Conservation (phyloP, 2,888 invertebrate species). For the Cerceris rybyensis region DNA sequence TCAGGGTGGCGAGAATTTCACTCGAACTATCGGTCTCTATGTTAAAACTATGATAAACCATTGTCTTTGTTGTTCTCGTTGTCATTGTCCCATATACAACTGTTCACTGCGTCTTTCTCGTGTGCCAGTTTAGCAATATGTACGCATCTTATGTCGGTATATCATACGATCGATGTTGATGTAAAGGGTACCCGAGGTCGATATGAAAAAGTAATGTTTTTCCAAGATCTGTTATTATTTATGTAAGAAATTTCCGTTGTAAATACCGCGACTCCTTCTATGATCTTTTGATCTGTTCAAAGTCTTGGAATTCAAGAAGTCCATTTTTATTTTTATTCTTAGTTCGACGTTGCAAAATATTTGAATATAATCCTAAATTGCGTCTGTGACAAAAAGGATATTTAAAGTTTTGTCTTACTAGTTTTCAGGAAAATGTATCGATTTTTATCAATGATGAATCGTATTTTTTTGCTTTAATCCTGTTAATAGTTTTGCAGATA, state of each 20-base stretch:
- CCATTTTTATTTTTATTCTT: too few species aligned
- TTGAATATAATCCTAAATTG: too few species aligned
- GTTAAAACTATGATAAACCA: conserved; percentile 64
- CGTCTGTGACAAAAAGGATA: too few species aligned
- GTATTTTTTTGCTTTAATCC: too few species aligned
- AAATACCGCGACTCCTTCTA: neutral
- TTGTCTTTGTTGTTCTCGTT: conserved; percentile 49
- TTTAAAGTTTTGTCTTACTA: too few species aligned
- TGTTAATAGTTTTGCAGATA: too few species aligned
- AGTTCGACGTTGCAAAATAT: too few species aligned
- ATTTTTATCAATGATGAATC: too few species aligned
- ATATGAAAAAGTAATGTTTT: conserved; percentile 25
- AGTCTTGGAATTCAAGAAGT: too few species aligned
- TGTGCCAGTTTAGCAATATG: conserved; percentile 3
- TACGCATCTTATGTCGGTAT: conserved; percentile 20
- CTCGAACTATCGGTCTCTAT: conserved; percentile 41
- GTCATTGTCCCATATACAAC: conserved; percentile 33
- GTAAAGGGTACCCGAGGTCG: conserved; percentile 21
- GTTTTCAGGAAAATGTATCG: too few species aligned
- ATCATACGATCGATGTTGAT: conserved; percentile 50
- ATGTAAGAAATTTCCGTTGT: conserved; percentile 1
- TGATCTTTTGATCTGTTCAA: neutral
- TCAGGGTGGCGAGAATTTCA: conserved; percentile 51
- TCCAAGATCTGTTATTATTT: conserved; percentile 14
- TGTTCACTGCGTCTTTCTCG: conserved; percentile 42